Evolutionary conservation across 2,797 vertebrate genomes (phyloP).

Genomic region (Geotrypetes seraphini): DNA sequence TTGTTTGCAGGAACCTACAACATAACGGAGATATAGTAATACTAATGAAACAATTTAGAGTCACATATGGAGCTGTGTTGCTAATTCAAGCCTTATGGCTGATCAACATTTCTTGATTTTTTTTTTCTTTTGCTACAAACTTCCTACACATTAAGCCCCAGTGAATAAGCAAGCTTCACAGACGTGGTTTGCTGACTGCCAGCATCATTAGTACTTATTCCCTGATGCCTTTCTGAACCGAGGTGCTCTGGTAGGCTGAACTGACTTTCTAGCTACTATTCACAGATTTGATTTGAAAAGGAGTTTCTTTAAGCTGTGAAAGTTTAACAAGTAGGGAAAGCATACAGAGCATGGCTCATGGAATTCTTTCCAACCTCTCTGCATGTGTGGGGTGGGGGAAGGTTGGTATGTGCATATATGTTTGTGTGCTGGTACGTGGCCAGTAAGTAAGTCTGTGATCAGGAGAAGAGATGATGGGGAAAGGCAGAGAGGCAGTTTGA

Average conservation of each 20-base stretch:
- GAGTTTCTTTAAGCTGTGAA: too few species aligned
- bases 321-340: too few species aligned
- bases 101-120: constrained; percentile 52
- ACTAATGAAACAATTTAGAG: constrained; percentile 31
- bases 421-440: too few species aligned
- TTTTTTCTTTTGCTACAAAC: constrained; percentile 27
- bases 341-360: too few species aligned
- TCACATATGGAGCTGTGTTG: constrained; percentile 30
- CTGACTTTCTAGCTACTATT: constrained; percentile 10
- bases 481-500: too few species aligned
- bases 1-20: constrained; percentile 31
- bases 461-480: too few species aligned
- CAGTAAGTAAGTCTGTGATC: too few species aligned
- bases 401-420: too few species aligned
- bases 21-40: constrained; percentile 22
- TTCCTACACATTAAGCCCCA: constrained; percentile 49
- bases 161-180: constrained; percentile 34
- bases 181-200: constrained; percentile 37
- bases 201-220: constrained; percentile 33
- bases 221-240: constrained; percentile 28
- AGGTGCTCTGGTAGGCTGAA: constrained; percentile 20
- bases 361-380: too few species aligned
- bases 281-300: constrained; percentile 8
- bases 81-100: constrained; percentile 41
- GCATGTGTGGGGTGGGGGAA: too few species aligned